A percentile compares a stretch with the other conserved stretches of the same genome.
phyloP scores from a whole-genome alignment of 1,140 invertebrate species.

The Cotesia vestalis region DNA sequence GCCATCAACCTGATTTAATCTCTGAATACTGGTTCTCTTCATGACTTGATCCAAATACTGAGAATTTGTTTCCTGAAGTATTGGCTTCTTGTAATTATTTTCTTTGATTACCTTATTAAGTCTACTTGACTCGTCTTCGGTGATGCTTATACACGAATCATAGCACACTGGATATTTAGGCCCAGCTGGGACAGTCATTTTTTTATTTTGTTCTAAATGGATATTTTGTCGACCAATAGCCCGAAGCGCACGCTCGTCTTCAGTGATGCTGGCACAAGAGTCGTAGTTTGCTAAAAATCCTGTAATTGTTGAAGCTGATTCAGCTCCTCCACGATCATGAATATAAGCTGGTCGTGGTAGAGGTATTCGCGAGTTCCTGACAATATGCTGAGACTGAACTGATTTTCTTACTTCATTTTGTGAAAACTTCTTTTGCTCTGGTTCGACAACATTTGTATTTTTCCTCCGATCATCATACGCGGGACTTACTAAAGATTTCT shows the following conservation, averaged over 20 bases:
- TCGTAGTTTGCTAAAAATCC: slow-evolving; percentile 33
- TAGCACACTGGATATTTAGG: background rate
- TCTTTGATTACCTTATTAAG: background rate
- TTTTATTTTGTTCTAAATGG: background rate
- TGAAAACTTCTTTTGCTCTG: too few species aligned
- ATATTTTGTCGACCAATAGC: background rate
- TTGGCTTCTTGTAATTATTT: background rate
- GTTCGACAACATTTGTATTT: too few species aligned
- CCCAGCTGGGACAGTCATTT: background rate
- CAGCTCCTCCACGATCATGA: slow-evolving; percentile 14
- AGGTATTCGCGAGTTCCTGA: background rate
- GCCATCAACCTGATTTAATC: too few species aligned
- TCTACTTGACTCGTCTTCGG: slow-evolving; percentile 39
- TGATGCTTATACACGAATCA: slow-evolving; percentile 46
- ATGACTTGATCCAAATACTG: background rate
- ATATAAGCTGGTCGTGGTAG: background rate
- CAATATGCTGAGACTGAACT: background rate
- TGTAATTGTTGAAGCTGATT: slow-evolving; percentile 7
- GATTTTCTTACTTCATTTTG: too few species aligned
- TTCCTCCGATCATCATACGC: too few species aligned
- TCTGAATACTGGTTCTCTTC: background rate
- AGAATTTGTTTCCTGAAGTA: slow-evolving; percentile 28
- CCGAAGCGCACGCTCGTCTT: slow-evolving; percentile 35
- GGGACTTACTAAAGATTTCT: too few species aligned
- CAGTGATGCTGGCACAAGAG: slow-evolving; percentile 43